Base-by-base conservation (phyloP, 2,888 invertebrate genomes). In the Prosopocoilus inquinatus region DNA sequence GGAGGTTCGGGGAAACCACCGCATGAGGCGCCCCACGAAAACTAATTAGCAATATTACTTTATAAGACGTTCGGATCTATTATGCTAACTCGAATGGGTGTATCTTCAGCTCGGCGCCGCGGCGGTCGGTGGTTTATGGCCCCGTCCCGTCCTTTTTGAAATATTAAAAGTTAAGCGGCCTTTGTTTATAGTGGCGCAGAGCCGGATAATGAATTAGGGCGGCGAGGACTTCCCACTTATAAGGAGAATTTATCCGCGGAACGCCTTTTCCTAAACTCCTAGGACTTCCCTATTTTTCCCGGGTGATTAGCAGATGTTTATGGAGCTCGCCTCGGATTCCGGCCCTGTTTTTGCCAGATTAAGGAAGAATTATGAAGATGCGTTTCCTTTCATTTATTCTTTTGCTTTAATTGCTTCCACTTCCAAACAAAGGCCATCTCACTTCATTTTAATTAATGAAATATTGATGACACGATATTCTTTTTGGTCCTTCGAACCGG, bases 241-340 rank as follows among this genome's bases (percentile, higher is more conserved):
- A 63, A 61, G 56, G 59, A 58, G 56, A 67, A 67, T 67, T 67
- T 68, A 65, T 66, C 57, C 55, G 47, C 47, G 60, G 53, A 61
- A 61, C 62, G 64, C 62, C 64, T 63, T 66, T 63, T 60, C 58
- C 56, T 59, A 59, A 55, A 60, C 53, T 57, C 58, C 49, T 46
- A 46, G 44, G 62, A 63, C 48, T 61, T 64, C 55, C 62, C 55
- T 49, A 33, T 9, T n/a, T n/a, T n/a, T 13, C 15, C 47, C 11
- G 49, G 52, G 51, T 45, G 55, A 62, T 64, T 61, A 64, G 58
- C 64, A 65, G 64, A 64, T 64, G 67, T 64, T 65, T 62, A 63
- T 64, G 64, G 62, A 64, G 61, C 57, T 57, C 58, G 49, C 57
- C 50, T 59, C 51, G 58, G 60, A 57, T 63, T 60, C 50, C 61